Percentiles rank a stretch among this genome's conserved stretches.
Conservation (phyloP, 2,888 invertebrate species). For the Acrobasis suavella region DNA sequence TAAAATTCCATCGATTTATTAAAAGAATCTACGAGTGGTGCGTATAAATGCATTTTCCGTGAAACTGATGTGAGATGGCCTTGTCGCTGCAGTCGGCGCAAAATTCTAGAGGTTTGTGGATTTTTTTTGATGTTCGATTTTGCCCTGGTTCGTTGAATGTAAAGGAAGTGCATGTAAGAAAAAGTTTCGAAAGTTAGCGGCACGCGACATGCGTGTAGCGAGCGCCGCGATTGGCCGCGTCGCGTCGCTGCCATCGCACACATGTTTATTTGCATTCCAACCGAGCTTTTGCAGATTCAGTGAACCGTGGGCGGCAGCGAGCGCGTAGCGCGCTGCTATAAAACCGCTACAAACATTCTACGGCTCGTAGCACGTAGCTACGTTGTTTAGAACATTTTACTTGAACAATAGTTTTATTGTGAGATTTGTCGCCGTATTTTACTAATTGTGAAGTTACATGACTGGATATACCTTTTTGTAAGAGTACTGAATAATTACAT, state of each 20-base stretch:
- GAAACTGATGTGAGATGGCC: conserved; percentile 82
- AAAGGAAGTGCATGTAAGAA: conserved; percentile 62
- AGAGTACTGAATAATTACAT: not conserved
- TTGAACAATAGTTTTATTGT: not conserved
- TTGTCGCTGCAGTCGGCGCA: conserved; percentile 83
- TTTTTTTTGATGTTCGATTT: conserved; percentile 41
- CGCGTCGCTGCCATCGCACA: conserved; percentile 63
- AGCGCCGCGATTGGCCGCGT: conserved; percentile 68
- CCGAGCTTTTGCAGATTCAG: conserved; percentile 75
- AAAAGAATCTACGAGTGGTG: conserved; percentile 53
- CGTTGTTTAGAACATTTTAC: conserved; percentile 30
- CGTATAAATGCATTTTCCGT: conserved; percentile 69
- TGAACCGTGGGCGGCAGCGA: conserved; percentile 74
- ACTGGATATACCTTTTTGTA: conserved; percentile 16
- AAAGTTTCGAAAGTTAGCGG: conserved; percentile 76
- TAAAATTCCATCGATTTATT: conserved; percentile 33
- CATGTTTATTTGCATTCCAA: conserved; percentile 78
- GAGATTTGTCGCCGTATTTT: not conserved
- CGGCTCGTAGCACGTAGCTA: conserved; percentile 47
- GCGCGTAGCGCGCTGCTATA: conserved; percentile 69
- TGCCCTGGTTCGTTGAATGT: conserved; percentile 47
- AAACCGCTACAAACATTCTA: conserved; percentile 48
- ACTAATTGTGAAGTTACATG: not conserved
- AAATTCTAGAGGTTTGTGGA: conserved; percentile 78
- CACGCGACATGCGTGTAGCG: conserved; percentile 70